A percentile compares a stretch with the other conserved stretches of the same genome.
These are phyloP conservation scores for Penaeus vannamei DNA, from an alignment of 1,140 invertebrate genomes.

Conservation along the genomic window DNA sequence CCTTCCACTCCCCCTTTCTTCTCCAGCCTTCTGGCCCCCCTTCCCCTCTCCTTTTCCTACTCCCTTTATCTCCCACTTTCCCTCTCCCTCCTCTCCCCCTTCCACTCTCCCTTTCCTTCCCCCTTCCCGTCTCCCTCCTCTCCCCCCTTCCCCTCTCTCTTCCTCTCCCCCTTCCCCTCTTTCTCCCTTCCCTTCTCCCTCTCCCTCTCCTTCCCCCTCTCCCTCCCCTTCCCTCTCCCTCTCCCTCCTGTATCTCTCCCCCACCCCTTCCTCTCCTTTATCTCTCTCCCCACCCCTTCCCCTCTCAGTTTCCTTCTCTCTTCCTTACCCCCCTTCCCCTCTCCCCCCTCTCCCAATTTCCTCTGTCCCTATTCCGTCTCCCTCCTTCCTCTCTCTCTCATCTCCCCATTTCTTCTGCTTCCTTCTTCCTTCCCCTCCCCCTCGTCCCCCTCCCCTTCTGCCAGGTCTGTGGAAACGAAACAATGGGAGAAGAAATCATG, in stretches of 20 bases:
- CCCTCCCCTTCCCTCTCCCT: background rate
- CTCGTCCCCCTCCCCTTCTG: too few species aligned
- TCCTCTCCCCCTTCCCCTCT: background rate
- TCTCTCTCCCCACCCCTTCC: background rate
- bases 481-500: too few species aligned
- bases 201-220: conserved; percentile 6
- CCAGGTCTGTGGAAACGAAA: too few species aligned
- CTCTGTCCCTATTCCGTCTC: too few species aligned
- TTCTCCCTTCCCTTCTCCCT: background rate
- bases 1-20: background rate
- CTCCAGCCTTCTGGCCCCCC: background rate
- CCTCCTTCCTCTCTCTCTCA: background rate
- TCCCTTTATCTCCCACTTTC: too few species aligned
- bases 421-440: background rate
- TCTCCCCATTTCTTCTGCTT: background rate
- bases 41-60: background rate
- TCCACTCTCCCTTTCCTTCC: background rate
- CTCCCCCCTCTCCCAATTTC: background rate
- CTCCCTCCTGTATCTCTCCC: background rate
- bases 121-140: background rate
- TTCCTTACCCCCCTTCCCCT: background rate
- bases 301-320: too few species aligned
- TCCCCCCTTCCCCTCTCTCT: background rate
- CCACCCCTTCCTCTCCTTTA: background rate
- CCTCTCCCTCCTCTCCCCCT: background rate